Conservation (phyloP, 1,140 invertebrate genomes). For the Vanessa tameamea region DNA sequence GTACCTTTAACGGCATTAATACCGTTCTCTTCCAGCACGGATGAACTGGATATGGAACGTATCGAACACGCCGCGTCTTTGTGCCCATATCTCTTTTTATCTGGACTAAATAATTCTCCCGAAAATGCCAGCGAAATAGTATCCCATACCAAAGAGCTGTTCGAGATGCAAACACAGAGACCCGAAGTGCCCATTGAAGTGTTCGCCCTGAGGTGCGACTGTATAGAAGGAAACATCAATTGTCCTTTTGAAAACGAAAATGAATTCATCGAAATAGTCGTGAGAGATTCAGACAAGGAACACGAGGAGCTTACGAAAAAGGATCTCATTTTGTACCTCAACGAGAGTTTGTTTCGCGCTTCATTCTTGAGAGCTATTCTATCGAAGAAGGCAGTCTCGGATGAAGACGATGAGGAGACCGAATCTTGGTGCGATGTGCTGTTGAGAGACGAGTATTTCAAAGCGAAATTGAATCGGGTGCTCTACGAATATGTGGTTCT, state of each 20-base stretch:
- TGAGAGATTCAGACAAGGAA: conserved; percentile 17
- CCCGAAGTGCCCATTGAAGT: conserved; percentile 27
- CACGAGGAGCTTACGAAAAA: conserved; percentile 28
- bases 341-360: conserved; percentile 44
- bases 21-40: conserved; percentile 40
- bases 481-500: conserved; percentile 51
- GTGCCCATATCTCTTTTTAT: conserved; percentile 38
- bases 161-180: conserved; percentile 18
- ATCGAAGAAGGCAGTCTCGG: conserved; percentile 9
- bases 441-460: conserved; percentile 39
- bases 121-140: conserved; percentile 22
- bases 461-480: conserved; percentile 36
- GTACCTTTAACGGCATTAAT: neutral
- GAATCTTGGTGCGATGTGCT: conserved; percentile 29
- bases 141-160: conserved; percentile 32
- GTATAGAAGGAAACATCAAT: conserved; percentile 46
- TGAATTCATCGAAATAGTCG: conserved; percentile 33
- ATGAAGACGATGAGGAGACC: conserved; percentile 25
- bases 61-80: conserved; percentile 52
- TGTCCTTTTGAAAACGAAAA: conserved; percentile 52
- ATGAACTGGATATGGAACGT: conserved; percentile 40
- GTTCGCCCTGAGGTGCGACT: conserved; percentile 48
- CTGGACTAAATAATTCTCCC: conserved; percentile 4
- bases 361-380: conserved; percentile 45
- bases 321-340: conserved; percentile 34